phyloP scores from a whole-genome alignment of 1,140 invertebrate species.

The Cydia strobilella region DNA sequence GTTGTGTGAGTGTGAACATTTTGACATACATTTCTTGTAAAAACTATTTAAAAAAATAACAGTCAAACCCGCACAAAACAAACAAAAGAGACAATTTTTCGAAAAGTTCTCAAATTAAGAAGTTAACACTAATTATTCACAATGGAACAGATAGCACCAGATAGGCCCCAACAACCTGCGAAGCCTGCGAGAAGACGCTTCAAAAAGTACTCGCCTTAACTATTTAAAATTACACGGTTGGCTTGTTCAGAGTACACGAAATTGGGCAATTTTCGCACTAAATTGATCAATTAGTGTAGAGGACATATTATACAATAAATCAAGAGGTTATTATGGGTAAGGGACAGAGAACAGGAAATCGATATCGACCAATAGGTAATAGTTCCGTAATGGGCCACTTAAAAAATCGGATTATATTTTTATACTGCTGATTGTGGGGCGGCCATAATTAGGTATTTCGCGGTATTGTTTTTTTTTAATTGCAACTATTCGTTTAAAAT shows the following conservation, averaged over 20 bases:
- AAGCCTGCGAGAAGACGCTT: neutral
- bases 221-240: slow-evolving; percentile 45
- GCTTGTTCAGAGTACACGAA: slow-evolving; percentile 37
- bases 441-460: neutral
- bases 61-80: neutral
- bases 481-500: neutral
- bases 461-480: neutral
- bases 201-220: slow-evolving; percentile 29
- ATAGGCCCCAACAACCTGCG: neutral
- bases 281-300: slow-evolving; percentile 50
- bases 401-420: slow-evolving; percentile 3
- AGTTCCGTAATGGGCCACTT: slow-evolving; percentile 1
- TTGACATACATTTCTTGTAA: neutral
- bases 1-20: too few relatives aligned
- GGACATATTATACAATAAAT: slow-evolving; percentile 43
- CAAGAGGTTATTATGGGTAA: slow-evolving; percentile 37
- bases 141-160: neutral
- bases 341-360: slow-evolving; percentile 42
- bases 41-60: neutral
- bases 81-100: neutral
- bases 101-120: neutral
- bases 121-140: slow-evolving; percentile 21
- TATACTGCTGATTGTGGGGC: neutral
- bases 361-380: slow-evolving; percentile 26
- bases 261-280: slow-evolving; percentile 48